Conservation (phyloP, 2,888 invertebrate genomes). For the Thelaira solivaga region DNA sequence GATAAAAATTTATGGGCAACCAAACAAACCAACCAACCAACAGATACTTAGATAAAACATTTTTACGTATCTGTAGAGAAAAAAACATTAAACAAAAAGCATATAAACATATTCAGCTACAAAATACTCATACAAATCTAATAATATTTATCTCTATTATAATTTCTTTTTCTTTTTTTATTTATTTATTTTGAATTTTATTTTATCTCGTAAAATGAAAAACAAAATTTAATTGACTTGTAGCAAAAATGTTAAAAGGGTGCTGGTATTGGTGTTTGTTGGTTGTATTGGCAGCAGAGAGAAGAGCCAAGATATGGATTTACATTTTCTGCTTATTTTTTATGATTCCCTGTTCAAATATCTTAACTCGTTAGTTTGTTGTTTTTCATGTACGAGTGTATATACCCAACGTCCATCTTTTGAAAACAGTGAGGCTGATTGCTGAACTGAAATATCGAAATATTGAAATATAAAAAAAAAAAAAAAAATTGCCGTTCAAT, state of each 20-base stretch:
- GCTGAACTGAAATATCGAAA: too few species aligned
- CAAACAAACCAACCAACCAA: slow-evolving; percentile 48
- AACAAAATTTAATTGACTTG: slow-evolving; percentile 58
- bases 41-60: slow-evolving; percentile 55
- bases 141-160: slow-evolving; percentile 40
- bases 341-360: neutral
- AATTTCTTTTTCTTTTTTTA: neutral
- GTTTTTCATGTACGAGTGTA: neutral
- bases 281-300: neutral
- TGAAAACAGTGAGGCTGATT: neutral
- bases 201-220: slow-evolving; percentile 29
- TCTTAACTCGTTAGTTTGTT: neutral
- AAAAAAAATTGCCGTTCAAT: too few species aligned
- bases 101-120: slow-evolving; percentile 27
- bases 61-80: slow-evolving; percentile 32
- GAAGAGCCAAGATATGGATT: neutral
- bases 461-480: too few species aligned
- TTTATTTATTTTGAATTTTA: neutral
- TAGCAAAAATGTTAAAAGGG: slow-evolving; percentile 4
- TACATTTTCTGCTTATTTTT: neutral
- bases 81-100: slow-evolving; percentile 50
- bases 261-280: neutral
- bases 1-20: slow-evolving; percentile 62
- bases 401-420: too few species aligned
- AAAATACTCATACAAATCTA: slow-evolving; percentile 23